Base-by-base conservation (phyloP, 2,113 vertebrate genomes). In the Cololabis saira region DNA sequence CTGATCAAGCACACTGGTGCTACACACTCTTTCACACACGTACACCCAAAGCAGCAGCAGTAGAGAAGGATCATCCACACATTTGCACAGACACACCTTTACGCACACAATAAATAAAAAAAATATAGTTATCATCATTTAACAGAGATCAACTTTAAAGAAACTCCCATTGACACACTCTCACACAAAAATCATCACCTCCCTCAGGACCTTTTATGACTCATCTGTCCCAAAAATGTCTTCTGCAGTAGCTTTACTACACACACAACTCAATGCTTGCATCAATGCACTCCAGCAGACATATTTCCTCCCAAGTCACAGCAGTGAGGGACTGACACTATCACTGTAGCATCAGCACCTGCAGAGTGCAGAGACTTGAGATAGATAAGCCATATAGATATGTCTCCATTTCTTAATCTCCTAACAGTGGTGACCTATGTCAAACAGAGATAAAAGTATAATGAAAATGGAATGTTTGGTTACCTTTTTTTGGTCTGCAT, bases 1-100 rank as follows among this genome's bases (percentile, higher is more conserved):
- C 87, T 89, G 87, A 87, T 84, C 83, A 78, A 83, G 81, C 87
- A 83, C 66, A 83, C 71, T 53, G 75, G 17, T 72, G 2, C 64
- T 60, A 74, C 74, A 74, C 63, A 74, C 76, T 37, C 40, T 9
- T 43, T 16, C 54, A 47, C 70, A 52, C 22, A 55, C 21, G 66
- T 41, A 57, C 40, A 37, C 30, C 14, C 6, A 76, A 24, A 37
- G 40, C 55, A 54, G n/a, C 24, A 51, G 27, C 41, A 77, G 49
- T 18, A 70, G 49, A 42, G 57, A 10, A 66, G 27, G 61, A 64
- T 64, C 58, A 74, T n/a, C 18, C 12, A 55, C 71, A 81, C 57
- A 27, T 14, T 59, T 30, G 67, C 55, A 13, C 8, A 44, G 27
- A 71, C 65, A 71, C 33, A 45, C 24, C 40, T 54, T 37, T 54